Evolutionary conservation across 1,140 invertebrate genomes (phyloP).

Genomic region (Hycleus phaleratus): DNA sequence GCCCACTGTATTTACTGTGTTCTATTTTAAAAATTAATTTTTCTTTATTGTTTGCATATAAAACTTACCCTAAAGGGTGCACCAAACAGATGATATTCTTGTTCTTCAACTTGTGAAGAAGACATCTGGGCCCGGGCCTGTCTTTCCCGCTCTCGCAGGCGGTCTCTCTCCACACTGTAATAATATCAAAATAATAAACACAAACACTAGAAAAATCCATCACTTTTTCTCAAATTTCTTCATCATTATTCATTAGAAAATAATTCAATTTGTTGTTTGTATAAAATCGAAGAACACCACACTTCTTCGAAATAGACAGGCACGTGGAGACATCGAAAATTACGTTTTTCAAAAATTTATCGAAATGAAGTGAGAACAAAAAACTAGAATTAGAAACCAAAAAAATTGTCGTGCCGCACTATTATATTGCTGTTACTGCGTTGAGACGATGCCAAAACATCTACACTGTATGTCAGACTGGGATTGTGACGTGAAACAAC

Average conservation of each 20-base stretch:
- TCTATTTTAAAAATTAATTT: too few relatives aligned
- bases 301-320: neutral
- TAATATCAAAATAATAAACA: conserved; percentile 30
- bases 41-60: too few relatives aligned
- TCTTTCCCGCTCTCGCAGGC: conserved; percentile 63
- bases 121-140: conserved; percentile 63
- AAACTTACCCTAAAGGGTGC: conserved; percentile 51
- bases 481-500: conserved; percentile 3
- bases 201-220: conserved; percentile 4
- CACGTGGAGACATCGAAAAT: too few relatives aligned
- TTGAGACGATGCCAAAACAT: neutral
- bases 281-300: too few relatives aligned
- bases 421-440: neutral
- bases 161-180: conserved; percentile 63
- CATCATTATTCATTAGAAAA: too few relatives aligned
- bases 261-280: too few relatives aligned
- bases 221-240: neutral
- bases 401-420: too few relatives aligned
- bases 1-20: too few relatives aligned
- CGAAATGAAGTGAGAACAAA: too few relatives aligned
- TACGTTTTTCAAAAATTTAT: too few relatives aligned
- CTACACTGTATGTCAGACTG: neutral
- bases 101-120: conserved; percentile 53
- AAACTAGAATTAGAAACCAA: too few relatives aligned
- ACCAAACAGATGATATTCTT: conserved; percentile 48